These are phyloP conservation scores for Nymphalis c-album DNA, from an alignment of 2,888 invertebrate genomes.

Conservation along the genomic window DNA sequence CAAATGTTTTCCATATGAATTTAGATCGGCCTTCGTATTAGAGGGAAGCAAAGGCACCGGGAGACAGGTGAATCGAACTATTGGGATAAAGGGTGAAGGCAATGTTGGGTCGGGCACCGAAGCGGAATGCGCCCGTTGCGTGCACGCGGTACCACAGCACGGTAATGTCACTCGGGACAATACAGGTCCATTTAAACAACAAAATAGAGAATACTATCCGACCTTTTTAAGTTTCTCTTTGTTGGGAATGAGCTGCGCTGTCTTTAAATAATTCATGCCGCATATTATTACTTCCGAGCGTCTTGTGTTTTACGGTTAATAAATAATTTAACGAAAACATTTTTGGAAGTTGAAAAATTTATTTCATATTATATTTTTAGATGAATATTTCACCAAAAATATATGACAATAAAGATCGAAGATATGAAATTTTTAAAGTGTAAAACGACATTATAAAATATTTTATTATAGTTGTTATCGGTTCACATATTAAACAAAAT, in stretches of 20 bases:
- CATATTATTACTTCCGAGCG: slow-evolving; percentile 36
- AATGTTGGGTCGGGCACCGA: slow-evolving; percentile 44
- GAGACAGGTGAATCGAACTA: slow-evolving; percentile 69
- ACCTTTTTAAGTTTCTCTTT: slow-evolving; percentile 35
- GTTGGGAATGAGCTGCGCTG: slow-evolving; percentile 35
- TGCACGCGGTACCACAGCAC: slow-evolving; percentile 46
- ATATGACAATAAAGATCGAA: too few species aligned
- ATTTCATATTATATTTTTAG: neutral
- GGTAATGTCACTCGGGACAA: slow-evolving; percentile 33
- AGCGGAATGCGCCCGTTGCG: slow-evolving; percentile 45
- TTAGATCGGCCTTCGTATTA: slow-evolving; percentile 73
- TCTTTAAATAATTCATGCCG: slow-evolving; percentile 39
- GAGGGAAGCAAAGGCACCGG: slow-evolving; percentile 65
- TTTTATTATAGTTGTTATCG: neutral
- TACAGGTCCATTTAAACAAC: slow-evolving; percentile 31
- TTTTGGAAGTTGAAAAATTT: slow-evolving; percentile 4
- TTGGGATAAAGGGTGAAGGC: slow-evolving; percentile 60
- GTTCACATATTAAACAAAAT: neutral
- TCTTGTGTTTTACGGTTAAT: slow-evolving; percentile 34
- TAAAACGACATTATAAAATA: too few species aligned
- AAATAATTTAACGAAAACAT: slow-evolving; percentile 28
- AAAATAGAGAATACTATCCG: slow-evolving; percentile 29
- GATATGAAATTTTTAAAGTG: too few species aligned
- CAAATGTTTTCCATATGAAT: slow-evolving; percentile 79
- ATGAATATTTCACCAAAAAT: neutral